Evolutionary conservation across 2,888 invertebrate species (phyloP).

Genomic region (Autographa gamma): DNA sequence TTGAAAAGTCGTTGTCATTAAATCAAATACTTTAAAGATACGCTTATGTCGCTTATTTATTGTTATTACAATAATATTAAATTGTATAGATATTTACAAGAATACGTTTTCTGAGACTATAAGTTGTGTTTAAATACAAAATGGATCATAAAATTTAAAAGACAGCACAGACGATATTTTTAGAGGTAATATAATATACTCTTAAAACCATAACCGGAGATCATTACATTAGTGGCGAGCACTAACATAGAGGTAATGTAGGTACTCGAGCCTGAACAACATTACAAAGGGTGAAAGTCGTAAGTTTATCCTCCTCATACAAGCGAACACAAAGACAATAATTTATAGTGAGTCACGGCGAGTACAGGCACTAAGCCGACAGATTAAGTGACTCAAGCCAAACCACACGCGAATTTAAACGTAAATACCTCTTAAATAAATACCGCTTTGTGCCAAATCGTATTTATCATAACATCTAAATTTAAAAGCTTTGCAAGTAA

Average conservation of each 20-base stretch:
- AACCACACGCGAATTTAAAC: constrained; percentile 75
- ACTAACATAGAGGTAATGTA: constrained; percentile 51
- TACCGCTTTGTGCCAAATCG: constrained; percentile 65
- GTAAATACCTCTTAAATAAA: constrained; percentile 66
- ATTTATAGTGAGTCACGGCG: constrained; percentile 75
- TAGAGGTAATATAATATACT: not conserved
- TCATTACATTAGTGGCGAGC: constrained; percentile 18
- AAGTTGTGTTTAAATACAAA: too few species aligned
- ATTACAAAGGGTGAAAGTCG: constrained; percentile 66
- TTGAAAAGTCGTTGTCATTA: too few species aligned
- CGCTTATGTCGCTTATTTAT: too few species aligned
- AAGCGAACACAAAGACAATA: constrained; percentile 78
- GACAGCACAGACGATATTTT: too few species aligned
- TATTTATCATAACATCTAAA: constrained; percentile 61
- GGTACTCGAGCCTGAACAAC: constrained; percentile 51
- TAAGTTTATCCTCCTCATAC: constrained; percentile 70
- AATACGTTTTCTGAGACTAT: too few species aligned
- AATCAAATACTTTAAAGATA: too few species aligned
- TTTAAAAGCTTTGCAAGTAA: constrained; percentile 28
- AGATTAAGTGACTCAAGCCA: constrained; percentile 73
- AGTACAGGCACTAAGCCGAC: constrained; percentile 73
- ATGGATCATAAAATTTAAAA: too few species aligned
- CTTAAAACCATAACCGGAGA: not conserved
- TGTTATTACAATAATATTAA: too few species aligned
- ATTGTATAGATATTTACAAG: too few species aligned